A percentile compares a stretch with the other conserved stretches of the same genome.
Evolutionary conservation across 1,140 invertebrate species (phyloP).

Genomic region (Lethocerus indicus): DNA sequence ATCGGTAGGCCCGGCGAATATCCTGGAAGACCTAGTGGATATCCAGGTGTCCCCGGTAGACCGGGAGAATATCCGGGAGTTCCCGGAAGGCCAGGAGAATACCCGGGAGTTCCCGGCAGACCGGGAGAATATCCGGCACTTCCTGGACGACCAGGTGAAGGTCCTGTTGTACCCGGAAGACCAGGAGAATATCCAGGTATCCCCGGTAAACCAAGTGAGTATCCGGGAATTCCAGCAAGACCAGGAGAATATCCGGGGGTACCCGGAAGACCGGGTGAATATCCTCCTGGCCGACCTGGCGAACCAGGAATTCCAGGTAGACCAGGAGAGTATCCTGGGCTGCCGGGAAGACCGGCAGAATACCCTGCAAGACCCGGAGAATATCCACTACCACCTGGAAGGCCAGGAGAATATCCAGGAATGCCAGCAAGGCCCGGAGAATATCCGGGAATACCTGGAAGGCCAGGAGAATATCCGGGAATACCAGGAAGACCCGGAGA

Average conservation of each 20-base stretch:
- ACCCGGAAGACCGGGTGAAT: conserved; percentile 10
- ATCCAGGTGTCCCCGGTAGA: background rate
- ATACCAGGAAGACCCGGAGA: conserved; percentile 9
- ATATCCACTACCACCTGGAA: conserved; percentile 6
- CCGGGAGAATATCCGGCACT: conserved; percentile 10
- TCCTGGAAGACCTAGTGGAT: conserved; percentile 3
- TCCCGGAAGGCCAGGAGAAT: conserved; percentile 11
- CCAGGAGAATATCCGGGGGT: conserved; percentile 13
- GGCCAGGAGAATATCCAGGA: conserved; percentile 8
- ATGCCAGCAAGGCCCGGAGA: conserved; percentile 7
- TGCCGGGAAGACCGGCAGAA: conserved; percentile 6
- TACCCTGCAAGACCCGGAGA: conserved; percentile 6
- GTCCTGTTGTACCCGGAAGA: conserved; percentile 2
- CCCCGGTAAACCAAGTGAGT: conserved; percentile 5
- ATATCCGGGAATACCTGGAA: conserved; percentile 11
- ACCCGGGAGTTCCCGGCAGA: conserved; percentile 5
- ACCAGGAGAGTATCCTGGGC: conserved; percentile 13
- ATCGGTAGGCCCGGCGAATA: conserved; percentile 8
- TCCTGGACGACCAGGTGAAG: conserved; percentile 10
- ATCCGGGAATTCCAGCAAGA: conserved; percentile 6
- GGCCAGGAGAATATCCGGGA: conserved; percentile 11
- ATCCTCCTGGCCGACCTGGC: conserved; percentile 5
- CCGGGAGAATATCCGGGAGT: conserved; percentile 9
- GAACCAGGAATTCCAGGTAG: conserved; percentile 6
- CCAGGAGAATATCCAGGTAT: conserved; percentile 12